Evolutionary conservation across 1,140 invertebrate genomes (phyloP), one percentile per base, ranked within the genome.

Genomic region (Drosophila pseudoananassae): DNA sequence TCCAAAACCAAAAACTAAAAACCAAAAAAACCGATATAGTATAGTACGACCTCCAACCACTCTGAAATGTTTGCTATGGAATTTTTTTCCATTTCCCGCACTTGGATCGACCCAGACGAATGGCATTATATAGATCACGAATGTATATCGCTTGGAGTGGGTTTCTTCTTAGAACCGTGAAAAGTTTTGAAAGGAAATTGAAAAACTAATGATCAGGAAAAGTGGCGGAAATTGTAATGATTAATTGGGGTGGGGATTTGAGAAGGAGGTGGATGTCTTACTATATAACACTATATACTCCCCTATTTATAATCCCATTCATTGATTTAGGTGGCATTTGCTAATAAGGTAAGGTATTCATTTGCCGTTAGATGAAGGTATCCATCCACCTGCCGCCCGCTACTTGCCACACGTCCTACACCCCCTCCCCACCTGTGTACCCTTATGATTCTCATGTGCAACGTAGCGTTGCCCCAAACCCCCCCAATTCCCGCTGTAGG

Each of bases 261-360:
- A 4, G n/a, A 14, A 43, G n/a, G 9, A n/a, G n/a, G n/a, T n/a
- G n/a, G n/a, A n/a, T n/a, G n/a, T n/a, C n/a, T n/a, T n/a, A n/a
- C n/a, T n/a, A n/a, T n/a, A n/a, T n/a, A n/a, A n/a, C n/a, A n/a
- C n/a, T n/a, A n/a, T n/a, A n/a, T n/a, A n/a, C n/a, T n/a, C n/a
- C n/a, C n/a, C n/a, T n/a, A n/a, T n/a, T n/a, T n/a, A n/a, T n/a
- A n/a, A n/a, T n/a, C n/a, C n/a, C n/a, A n/a, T n/a, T n/a, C n/a
- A n/a, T n/a, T n/a, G n/a, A n/a, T n/a, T n/a, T n/a, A n/a, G 63
- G 58, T 27, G 31, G 63, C 57, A 23, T 29, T 38, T 36, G 38
- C 50, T 78, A 75, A 75, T 75, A 75, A 75, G 47, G 52, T 75
- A 75, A 75, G 47, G 52, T 8, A 25, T 31, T 25, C 52, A n/a